phyloP scores from a whole-genome alignment of 2,888 invertebrate genomes.

The Ornithoptera alexandrae region DNA sequence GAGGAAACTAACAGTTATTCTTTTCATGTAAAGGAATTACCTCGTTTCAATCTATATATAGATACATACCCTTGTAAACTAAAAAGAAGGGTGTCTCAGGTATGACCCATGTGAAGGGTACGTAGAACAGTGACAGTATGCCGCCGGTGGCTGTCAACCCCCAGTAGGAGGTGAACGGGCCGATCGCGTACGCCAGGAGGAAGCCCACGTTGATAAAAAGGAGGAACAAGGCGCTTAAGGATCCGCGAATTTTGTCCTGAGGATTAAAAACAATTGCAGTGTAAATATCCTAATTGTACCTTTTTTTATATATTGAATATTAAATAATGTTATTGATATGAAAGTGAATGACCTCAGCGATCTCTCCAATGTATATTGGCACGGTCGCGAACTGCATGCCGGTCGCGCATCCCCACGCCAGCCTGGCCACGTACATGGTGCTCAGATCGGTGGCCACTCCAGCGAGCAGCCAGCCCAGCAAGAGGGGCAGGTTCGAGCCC shows the following conservation, averaged over 20 bases:
- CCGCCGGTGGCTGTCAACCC: slow-evolving; percentile 83
- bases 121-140: slow-evolving; percentile 82
- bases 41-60: too few relatives aligned
- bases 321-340: too few relatives aligned
- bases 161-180: slow-evolving; percentile 85
- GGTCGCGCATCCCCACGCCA: slow-evolving; percentile 83
- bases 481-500: slow-evolving; percentile 83
- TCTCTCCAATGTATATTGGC: slow-evolving; percentile 93
- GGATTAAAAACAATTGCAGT: slow-evolving; percentile 19
- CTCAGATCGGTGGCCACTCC: slow-evolving; percentile 76
- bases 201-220: slow-evolving; percentile 87
- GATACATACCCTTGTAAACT: slow-evolving; percentile 76
- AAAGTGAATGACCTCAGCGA: slow-evolving; percentile 80
- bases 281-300: too few relatives aligned
- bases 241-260: slow-evolving; percentile 87
- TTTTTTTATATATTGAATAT: too few relatives aligned
- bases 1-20: too few relatives aligned
- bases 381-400: slow-evolving; percentile 86
- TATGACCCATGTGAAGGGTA: slow-evolving; percentile 83
- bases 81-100: slow-evolving; percentile 91
- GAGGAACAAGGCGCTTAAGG: slow-evolving; percentile 89
- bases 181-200: slow-evolving; percentile 85
- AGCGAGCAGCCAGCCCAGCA: slow-evolving; percentile 86
- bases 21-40: too few relatives aligned
- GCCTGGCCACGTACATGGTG: slow-evolving; percentile 78